Base-by-base conservation (phyloP, 2,113 vertebrate species). In the Prunella himalayana region DNA sequence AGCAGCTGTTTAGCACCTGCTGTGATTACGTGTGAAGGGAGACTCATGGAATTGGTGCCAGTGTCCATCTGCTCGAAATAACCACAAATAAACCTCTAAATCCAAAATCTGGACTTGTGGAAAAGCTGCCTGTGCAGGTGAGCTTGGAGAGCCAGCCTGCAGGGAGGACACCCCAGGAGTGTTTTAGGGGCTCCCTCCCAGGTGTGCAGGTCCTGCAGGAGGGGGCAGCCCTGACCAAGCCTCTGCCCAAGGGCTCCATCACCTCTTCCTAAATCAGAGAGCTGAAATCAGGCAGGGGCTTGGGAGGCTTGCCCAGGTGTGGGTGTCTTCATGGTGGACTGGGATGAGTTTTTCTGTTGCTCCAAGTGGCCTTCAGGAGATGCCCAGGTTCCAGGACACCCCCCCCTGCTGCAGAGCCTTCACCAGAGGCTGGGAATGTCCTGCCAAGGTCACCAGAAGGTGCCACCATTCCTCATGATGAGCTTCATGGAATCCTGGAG, bases 11-110 rank as follows among this genome's bases (percentile, higher is more conserved):
- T 7, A 13, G 23, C 27, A 13, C 50, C 79, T 39, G 78, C 81
- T 10, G 2, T 0, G n/a, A 1, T 17, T 13, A 2, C 1, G 15
- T 11, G 5, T 4, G 60, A 44, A 15, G 30, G 37, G 44, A 75
- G 39, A 0, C 35, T n/a, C 18, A 0, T 1, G 33, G 3, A 11
- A 15, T 1, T 0, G 0, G 2, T 21, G 49, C 41, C 7, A 0
- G 28, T 20, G 83, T 50, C 86, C 92, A 37, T 60, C 70, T 65
- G 45, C 80, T 78, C 2, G 3, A 1, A 64, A 33, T 1, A 44
- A 25, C 12, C 44, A 10, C 5, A 0, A 69, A 63, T 5, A 19
- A 85, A 35, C 12, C n/a, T 0, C 18, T 4, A 0, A 47, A 21
- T 3, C 13, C 27, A 7, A 72, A 69, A 31, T 2, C 16, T 8